Base-by-base conservation (phyloP, 1,140 invertebrate genomes). In the Drosophila melanica region DNA sequence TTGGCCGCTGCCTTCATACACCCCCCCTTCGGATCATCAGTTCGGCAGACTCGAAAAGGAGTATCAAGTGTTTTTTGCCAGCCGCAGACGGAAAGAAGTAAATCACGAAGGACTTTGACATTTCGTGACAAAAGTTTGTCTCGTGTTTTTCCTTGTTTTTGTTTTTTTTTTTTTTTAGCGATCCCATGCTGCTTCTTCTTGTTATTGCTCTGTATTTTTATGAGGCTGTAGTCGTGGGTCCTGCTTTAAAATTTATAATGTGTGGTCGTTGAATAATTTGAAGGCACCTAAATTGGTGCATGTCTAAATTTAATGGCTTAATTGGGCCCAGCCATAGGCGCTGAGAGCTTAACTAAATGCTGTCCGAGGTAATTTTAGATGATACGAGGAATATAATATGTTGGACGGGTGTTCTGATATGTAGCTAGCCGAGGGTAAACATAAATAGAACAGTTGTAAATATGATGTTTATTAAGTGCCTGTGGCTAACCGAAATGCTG, bases 181-280 rank as follows among this genome's bases (percentile, higher is more conserved):
- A 44, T 39, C 2, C 6, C 47, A 27, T 44, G 18, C 20, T 20
- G 47, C 8, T 27, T 27, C 6, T 27, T 30, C 39, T 54, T 30
- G 20, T 41, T 39, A 14, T 37, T 39, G 10, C 37, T 71, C 35
- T 63, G 69, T n/a, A 58, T 68, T 81, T 87, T 87, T 82, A 89
- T 82, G 69, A 47, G 64, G 6, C 41, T 16, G 55, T 8, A 18
- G 23, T 62, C 35, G 37, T 35, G 53, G 27, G 6, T 6, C 27
- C 68, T 64, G 76, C 33, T 54, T 87, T 87, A 75, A 89, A 89
- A 89, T 89, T 89, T 89, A 89, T 89, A 90, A 89, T 89, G 84
- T 89, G 84, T 89, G 84, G 84, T 89, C 84, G 84, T 71, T 89
- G 84, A 89, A 89, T 89, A 89, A 89, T 87, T 89, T 89, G 80